Percentiles rank a stretch among this genome's conserved stretches.
Conservation (phyloP, 2,113 vertebrate genomes). For the Pangasianodon gigas region DNA sequence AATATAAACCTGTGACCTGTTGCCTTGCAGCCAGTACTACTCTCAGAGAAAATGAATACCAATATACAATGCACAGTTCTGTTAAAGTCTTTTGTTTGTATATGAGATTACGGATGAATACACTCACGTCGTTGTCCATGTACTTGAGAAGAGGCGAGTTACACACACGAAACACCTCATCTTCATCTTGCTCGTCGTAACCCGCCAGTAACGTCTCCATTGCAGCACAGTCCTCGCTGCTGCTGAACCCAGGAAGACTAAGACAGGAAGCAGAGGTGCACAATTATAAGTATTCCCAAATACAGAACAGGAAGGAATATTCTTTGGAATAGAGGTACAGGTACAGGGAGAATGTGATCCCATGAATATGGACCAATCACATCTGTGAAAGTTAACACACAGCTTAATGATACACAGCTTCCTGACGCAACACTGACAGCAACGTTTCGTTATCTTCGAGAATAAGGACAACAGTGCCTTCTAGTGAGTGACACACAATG, state of each 20-base stretch:
- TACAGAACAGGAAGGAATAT: neutral
- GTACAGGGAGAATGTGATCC: neutral
- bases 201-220: constrained; percentile 92
- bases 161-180: constrained; percentile 88
- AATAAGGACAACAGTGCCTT: neutral
- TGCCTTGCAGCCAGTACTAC: neutral
- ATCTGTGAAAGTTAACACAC: neutral
- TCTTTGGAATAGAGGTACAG: too few species aligned
- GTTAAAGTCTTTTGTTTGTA: neutral
- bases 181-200: constrained; percentile 95
- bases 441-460: neutral
- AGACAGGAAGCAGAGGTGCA: constrained; percentile 11
- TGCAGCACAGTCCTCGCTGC: constrained; percentile 88
- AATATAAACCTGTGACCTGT: neutral
- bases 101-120: neutral
- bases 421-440: neutral
- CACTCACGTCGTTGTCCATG: constrained; percentile 95
- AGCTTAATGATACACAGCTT: neutral
- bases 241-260: constrained; percentile 94
- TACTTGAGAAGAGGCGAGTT: constrained; percentile 95
- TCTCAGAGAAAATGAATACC: neutral
- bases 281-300: neutral
- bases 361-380: neutral
- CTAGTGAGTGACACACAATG: neutral
- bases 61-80: neutral